phyloP scores from a whole-genome alignment of 2,113 vertebrate genomes.

The Bettongia penicillata region DNA sequence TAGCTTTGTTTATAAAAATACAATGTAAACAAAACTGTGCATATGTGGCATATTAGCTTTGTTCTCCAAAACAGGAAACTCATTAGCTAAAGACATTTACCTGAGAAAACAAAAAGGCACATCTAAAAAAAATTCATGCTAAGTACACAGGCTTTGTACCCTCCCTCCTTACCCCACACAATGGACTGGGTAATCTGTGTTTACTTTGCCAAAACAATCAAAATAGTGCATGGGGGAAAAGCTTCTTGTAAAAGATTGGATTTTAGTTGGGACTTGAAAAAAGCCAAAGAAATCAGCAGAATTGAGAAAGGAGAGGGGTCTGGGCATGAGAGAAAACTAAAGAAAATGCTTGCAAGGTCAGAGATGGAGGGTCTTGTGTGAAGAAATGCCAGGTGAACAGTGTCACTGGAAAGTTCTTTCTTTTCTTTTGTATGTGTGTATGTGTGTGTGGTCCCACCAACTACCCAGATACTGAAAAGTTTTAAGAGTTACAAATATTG shows the following conservation, averaged over 20 bases:
- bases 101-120: constrained; percentile 93
- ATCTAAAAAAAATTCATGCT: constrained; percentile 88
- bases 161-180: constrained; percentile 64
- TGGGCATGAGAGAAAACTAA: background rate
- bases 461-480: too few relatives aligned
- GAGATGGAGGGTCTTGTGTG: background rate
- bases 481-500: too few relatives aligned
- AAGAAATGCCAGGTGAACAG: background rate
- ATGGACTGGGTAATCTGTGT: constrained; percentile 56
- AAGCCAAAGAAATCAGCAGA: background rate
- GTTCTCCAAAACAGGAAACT: constrained; percentile 91
- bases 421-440: background rate
- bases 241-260: background rate
- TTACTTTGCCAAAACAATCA: constrained; percentile 74
- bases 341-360: background rate
- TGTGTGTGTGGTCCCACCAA: too few relatives aligned
- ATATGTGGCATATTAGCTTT: constrained; percentile 89
- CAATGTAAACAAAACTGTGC: constrained; percentile 95
- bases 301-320: background rate
- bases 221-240: constrained; percentile 58
- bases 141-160: constrained; percentile 59
- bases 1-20: constrained; percentile 91
- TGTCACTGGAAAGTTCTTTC: background rate
- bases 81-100: constrained; percentile 89
- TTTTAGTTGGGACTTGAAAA: background rate